Conservation (phyloP, 2,888 invertebrate species). For the Chrysomela aeneicollis region DNA sequence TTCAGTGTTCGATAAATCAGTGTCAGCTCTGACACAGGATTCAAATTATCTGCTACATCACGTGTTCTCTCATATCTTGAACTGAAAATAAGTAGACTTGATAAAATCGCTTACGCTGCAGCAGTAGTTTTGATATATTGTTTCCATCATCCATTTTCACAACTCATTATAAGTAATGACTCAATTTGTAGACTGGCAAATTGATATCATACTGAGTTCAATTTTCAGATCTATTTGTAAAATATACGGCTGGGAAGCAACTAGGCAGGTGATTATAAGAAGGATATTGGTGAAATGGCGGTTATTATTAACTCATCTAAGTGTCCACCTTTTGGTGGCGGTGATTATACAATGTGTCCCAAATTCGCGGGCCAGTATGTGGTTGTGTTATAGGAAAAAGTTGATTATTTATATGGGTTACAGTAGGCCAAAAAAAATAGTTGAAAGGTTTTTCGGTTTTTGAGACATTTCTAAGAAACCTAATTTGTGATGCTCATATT, state of each 20-base stretch:
- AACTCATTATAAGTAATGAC: slow-evolving; percentile 18
- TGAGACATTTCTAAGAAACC: too few species aligned
- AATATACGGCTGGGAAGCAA: background rate
- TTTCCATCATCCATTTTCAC: slow-evolving; percentile 13
- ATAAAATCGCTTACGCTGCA: slow-evolving; percentile 1
- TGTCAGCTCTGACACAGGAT: background rate
- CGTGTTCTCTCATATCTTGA: background rate
- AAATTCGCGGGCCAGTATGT: too few species aligned
- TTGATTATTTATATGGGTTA: too few species aligned
- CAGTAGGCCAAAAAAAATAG: too few species aligned
- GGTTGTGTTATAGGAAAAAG: too few species aligned
- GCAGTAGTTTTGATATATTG: slow-evolving; percentile 11
- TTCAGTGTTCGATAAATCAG: background rate
- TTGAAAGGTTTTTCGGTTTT: too few species aligned
- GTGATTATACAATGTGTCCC: too few species aligned
- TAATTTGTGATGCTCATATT: too few species aligned
- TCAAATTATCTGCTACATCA: background rate
- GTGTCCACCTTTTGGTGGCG: too few species aligned
- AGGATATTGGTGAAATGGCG: too few species aligned
- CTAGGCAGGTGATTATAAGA: background rate
- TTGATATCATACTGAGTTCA: slow-evolving; percentile 25
- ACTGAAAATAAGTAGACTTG: background rate
- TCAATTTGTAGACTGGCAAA: slow-evolving; percentile 18
- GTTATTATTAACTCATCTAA: too few species aligned
- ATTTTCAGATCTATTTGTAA: slow-evolving; percentile 19